Evolutionary conservation across 2,888 invertebrate species (phyloP).

Genomic region (Xestobium rufovillosum): DNA sequence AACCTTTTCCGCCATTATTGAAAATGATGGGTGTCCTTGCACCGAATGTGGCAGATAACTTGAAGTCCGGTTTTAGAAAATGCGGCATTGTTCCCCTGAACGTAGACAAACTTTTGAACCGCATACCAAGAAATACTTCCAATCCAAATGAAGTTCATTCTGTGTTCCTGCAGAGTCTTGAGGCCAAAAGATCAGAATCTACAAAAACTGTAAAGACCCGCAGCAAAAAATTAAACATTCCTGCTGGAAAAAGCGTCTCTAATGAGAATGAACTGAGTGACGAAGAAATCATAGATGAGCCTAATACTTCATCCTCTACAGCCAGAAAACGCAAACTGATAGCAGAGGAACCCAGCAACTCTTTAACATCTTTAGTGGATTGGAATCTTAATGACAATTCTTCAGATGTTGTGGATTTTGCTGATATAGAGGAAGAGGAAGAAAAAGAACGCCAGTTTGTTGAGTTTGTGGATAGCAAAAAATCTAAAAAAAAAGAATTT

Average conservation of each 20-base stretch:
- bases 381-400: not conserved
- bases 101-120: not conserved
- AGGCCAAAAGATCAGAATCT: not conserved
- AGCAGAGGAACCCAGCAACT: not conserved
- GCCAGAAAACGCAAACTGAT: not conserved
- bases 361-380: too few relatives aligned
- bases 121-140: not conserved
- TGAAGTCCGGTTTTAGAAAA: constrained; percentile 16
- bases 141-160: not conserved
- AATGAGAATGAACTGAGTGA: not conserved
- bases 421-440: not conserved
- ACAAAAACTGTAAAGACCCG: constrained; percentile 1
- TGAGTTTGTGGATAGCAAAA: not conserved
- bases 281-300: not conserved
- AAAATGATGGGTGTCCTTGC: constrained; percentile 15
- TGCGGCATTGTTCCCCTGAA: constrained; percentile 16
- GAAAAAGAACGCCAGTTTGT: not conserved
- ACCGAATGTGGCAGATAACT: constrained; percentile 12
- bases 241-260: constrained; percentile 4
- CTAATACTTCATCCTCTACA: not conserved
- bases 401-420: not conserved
- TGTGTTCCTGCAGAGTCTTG: constrained; percentile 1
- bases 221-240: not conserved
- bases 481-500: constrained; percentile 1
- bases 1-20: constrained; percentile 18